Base-by-base conservation (phyloP, 2,888 invertebrate genomes). In the Glyphotaelius pellucidus region DNA sequence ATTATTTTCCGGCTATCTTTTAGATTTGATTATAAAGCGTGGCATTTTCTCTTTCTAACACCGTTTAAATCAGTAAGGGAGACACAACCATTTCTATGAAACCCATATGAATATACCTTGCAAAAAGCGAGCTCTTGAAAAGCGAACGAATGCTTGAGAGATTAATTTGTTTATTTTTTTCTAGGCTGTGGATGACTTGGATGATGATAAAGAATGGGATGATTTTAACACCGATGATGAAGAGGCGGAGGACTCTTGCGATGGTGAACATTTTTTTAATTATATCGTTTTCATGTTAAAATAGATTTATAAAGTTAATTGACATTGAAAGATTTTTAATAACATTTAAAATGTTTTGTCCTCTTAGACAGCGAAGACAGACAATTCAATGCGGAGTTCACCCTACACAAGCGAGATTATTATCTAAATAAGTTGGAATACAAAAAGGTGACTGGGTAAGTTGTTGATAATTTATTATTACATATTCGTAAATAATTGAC, bases 391-490 rank as follows among this genome's bases (percentile, higher is more conserved):
- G 97, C 97, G 94, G 98, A 98, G 95, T 99, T 99, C 95, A 95
- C 96, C 91, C 96, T 98, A 93, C 98, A 98, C 95, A 99, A 99
- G 95, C 97, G 97, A 93, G 97, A 98, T 94, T 99, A 99, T 95
- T 99, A 99, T 94, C 98, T 97, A 96, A 98, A 97, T 93, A 99
- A 99, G 95, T 95, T 99, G 95, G 98, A 98, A 92, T 98, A 98
- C 94, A 96, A 96, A 80, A 97, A 97, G 95, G 97, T 99, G 83
- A 98, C 98, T 84, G 97, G 97, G 98, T 98, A 96, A 96, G 96
- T 96, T 93, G 92, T 38, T 90, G 80, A n/a, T 47, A 80, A 42
- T 79, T 47, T 42, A 35, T 47, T 42, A 35, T 83, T 83, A 15
- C 32, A 32, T 83, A 83, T 31, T 83, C 14, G 2, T 19, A 25